Percentiles rank a stretch among this genome's conserved stretches.
Conservation (phyloP, 2,888 invertebrate species). For the Aspidiotus rigidus region DNA sequence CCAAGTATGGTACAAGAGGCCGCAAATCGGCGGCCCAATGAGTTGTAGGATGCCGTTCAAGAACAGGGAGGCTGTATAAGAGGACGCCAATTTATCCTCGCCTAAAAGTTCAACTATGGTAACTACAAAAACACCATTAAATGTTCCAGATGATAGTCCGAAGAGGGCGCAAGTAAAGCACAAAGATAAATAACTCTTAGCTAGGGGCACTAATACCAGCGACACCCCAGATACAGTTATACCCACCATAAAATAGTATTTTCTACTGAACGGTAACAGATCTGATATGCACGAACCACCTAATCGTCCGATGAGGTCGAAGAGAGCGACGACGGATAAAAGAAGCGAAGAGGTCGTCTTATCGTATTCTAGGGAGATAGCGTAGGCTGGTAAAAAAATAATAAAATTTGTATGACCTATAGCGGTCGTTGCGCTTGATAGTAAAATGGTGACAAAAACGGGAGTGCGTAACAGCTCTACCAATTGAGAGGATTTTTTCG, state of each 20-base stretch:
- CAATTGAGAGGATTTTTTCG: constrained; percentile 2
- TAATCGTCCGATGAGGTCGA: constrained; percentile 72
- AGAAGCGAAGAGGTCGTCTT: constrained; percentile 62
- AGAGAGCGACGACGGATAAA: constrained; percentile 67
- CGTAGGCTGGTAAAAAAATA: constrained; percentile 69
- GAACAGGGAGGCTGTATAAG: constrained; percentile 76
- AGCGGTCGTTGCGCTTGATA: constrained; percentile 76
- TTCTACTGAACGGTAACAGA: constrained; percentile 62
- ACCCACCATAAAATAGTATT: constrained; percentile 73
- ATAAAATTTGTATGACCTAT: constrained; percentile 81
- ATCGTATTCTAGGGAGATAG: constrained; percentile 58
- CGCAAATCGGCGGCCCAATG: constrained; percentile 74
- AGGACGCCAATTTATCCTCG: constrained; percentile 71
- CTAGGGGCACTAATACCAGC: constrained; percentile 59
- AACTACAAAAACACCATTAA: constrained; percentile 76
- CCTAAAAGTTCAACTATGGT: constrained; percentile 83
- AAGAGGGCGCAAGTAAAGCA: constrained; percentile 65
- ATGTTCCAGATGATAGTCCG: constrained; percentile 72
- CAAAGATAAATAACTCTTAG: constrained; percentile 54
- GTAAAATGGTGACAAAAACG: constrained; percentile 67
- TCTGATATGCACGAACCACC: constrained; percentile 79
- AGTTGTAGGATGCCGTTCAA: constrained; percentile 73
- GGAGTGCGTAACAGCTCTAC: constrained; percentile 58
- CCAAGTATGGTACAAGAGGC: constrained; percentile 56
- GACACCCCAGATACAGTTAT: constrained; percentile 67